Evolutionary conservation across 2,888 invertebrate genomes (phyloP), one percentile per base, ranked within the genome.

Genomic region (Ditula angustiorana): DNA sequence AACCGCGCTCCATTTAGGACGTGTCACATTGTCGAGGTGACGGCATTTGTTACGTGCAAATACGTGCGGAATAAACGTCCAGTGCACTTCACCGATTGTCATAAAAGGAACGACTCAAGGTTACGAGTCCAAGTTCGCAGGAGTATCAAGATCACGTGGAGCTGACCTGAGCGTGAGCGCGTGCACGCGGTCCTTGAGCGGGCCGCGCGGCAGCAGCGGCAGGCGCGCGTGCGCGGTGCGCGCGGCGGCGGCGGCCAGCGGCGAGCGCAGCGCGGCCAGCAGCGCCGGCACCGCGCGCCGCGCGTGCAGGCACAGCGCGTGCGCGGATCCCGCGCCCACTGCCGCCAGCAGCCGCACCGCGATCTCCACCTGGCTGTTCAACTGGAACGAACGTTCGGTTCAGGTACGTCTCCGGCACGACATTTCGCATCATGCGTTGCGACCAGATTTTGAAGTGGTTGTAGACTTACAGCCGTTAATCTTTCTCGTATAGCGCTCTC

Each of bases 401-500:
- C 30, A 30, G 16, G 46, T 1, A 46, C 2, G 44, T 0, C n/a
- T n/a, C n/a, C n/a, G n/a, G n/a, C n/a, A n/a, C n/a, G n/a, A n/a
- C n/a, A n/a, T n/a, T n/a, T n/a, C 21, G 16, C 50, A 2, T 60
- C 61, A 13, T 44, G 23, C 7, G 28, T 13, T n/a, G n/a, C n/a
- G n/a, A n/a, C n/a, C n/a, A n/a, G n/a, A n/a, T n/a, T n/a, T n/a
- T n/a, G n/a, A n/a, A n/a, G n/a, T n/a, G n/a, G n/a, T n/a, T n/a
- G n/a, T n/a, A n/a, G n/a, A 79, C 90, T 86, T 74, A 96, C 94
- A 78, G 88, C 90, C 5, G 93, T 93, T 28, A 99, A 86, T 71
- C 95, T 94, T 44, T 94, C 93, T 70, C 98, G 94, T 66, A 98
- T 96, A 0, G 94, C 94, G 69, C 94, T 94, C 83, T 99, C 99